Conservation (phyloP, 2,113 vertebrate genomes). For the Podarcis cretensis region DNA sequence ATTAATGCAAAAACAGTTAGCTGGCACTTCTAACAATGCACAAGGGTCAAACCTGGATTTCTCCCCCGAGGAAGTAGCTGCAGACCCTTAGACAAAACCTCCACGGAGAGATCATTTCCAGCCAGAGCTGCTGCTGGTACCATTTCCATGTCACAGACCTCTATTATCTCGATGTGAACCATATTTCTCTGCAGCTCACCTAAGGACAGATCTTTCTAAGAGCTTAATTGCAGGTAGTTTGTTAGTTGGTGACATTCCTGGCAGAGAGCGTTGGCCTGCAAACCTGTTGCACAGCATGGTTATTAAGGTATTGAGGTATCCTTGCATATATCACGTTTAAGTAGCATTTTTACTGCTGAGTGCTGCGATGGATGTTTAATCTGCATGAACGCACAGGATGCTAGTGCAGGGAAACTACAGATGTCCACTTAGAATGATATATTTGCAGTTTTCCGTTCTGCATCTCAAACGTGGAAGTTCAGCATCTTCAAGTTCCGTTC, state of each 20-base stretch:
- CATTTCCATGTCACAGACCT: constrained; percentile 56
- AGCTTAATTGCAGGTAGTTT: constrained; percentile 63
- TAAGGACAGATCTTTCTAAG: constrained; percentile 61
- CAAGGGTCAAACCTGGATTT: background rate
- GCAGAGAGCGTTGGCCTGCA: constrained; percentile 40
- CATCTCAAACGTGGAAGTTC: background rate
- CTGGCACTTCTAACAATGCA: background rate
- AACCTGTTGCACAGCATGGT: constrained; percentile 19
- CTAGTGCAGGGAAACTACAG: background rate
- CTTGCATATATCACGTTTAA: constrained; percentile 15
- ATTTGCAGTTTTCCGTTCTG: background rate
- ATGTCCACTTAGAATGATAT: background rate
- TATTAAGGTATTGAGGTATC: constrained; percentile 15
- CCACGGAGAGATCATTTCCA: constrained; percentile 10
- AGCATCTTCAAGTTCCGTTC: background rate
- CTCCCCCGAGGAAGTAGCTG: background rate
- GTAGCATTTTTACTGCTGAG: constrained; percentile 1
- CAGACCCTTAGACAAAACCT: constrained; percentile 24
- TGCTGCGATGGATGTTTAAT: background rate
- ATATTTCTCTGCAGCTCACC: constrained; percentile 63
- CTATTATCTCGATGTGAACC: constrained; percentile 68
- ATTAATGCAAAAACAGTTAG: background rate
- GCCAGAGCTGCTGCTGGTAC: constrained; percentile 21
- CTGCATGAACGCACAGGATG: background rate
- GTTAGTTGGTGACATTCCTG: constrained; percentile 61